These are phyloP conservation scores for Trogon surrucura DNA, from an alignment of 2,113 vertebrate species.

Conservation along the genomic window DNA sequence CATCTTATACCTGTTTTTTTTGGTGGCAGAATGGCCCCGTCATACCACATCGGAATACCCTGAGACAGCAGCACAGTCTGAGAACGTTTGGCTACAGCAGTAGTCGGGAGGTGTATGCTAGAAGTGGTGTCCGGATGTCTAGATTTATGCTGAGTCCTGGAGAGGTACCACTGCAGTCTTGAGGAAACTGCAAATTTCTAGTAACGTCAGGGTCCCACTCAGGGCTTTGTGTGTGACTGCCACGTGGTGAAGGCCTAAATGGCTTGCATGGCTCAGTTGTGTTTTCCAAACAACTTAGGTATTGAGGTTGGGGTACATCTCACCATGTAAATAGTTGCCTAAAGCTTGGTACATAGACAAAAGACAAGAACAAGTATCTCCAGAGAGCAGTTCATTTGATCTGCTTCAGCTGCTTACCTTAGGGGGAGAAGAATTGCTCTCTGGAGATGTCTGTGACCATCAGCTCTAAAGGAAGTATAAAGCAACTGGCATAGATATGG, in stretches of 20 bases:
- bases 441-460: not conserved
- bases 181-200: not conserved
- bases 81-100: not conserved
- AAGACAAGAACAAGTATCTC: not conserved
- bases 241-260: accelerated
- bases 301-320: not conserved
- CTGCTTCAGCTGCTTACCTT: not conserved
- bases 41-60: not conserved
- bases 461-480: not conserved
- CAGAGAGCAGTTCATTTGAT: not conserved
- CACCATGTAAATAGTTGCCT: not conserved
- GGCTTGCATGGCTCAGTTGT: not conserved
- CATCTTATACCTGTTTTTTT: not conserved
- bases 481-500: not conserved
- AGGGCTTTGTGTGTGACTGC: not conserved
- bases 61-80: not conserved
- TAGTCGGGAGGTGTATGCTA: accelerated
- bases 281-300: not conserved
- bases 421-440: not conserved
- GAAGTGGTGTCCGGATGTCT: not conserved
- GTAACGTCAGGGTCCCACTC: not conserved
- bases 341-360: not conserved
- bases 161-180: not conserved
- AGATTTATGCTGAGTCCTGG: not conserved
- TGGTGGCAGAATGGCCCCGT: not conserved